Base-by-base conservation (phyloP, 2,888 invertebrate genomes). In the Hydroisotoma schaefferi region DNA sequence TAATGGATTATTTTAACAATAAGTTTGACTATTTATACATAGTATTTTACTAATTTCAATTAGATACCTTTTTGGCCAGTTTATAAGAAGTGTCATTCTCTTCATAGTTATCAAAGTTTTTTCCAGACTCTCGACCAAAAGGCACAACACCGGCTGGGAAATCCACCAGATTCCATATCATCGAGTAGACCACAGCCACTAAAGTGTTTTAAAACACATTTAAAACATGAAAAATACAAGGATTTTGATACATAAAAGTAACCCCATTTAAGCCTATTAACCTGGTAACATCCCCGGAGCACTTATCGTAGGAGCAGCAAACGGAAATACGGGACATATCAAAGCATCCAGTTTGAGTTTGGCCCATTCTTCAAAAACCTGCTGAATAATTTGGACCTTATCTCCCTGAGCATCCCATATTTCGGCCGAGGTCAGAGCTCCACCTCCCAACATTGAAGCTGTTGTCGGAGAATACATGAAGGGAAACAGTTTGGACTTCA, bases 381-480 rank as follows among this genome's bases (percentile, higher is more conserved):
- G 56, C 1, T 70, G 59, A 2, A 54, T 55, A 8, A 70, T 49
- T 48, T 61, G 55, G 27, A 20, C 44, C 44, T 62, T 62, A 18
- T 59, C 66, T 6, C 59, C 68, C 18, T 44, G 57, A n/a, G 65
- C 63, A 48, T 68, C 68, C 71, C 71, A 71, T n/a, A 71, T 56
- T 2, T 69, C 67, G 6, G 46, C 40, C 1, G 69, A 67, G 12
- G 54, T 57, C 22, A 51, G 55, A 20, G 67, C 59, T 15, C 69
- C 67, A 22, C 66, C 65, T 18, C 67, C 69, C 43, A 68, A 63
- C 43, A 71, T 59, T 15, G 61, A 61, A 10, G 49, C 52, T 15
- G 59, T 60, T 54, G 67, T 29, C 47, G 60, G 65, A 1, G 69
- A 69, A 26, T 69, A 61, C 37, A 68, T 57, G 55, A 67, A 65